phyloP scores from a whole-genome alignment of 2,888 invertebrate species.

The Drosophila crucigera region DNA sequence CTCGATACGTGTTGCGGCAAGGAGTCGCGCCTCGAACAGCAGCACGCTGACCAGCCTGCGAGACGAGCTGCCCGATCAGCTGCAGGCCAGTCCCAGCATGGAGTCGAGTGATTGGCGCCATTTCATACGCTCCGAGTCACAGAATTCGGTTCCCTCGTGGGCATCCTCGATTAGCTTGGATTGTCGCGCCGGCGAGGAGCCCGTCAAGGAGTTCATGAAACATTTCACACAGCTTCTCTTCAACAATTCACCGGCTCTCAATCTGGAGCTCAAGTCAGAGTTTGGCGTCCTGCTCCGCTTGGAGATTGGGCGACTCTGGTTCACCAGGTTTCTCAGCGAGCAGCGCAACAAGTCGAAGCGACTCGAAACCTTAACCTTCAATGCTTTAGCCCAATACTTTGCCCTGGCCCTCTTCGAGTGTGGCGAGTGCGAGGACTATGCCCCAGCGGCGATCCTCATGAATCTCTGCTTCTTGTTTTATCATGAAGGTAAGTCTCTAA shows the following conservation, averaged over 20 bases:
- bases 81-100: constrained; percentile 86
- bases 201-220: constrained; percentile 89
- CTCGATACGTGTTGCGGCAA: constrained; percentile 72
- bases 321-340: constrained; percentile 89
- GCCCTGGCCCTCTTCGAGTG: constrained; percentile 90
- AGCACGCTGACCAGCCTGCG: constrained; percentile 87
- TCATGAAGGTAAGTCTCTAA: constrained; percentile 87
- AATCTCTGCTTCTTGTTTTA: constrained; percentile 92
- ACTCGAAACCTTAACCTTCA: constrained; percentile 89
- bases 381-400: constrained; percentile 90
- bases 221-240: constrained; percentile 89
- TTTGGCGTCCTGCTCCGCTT: constrained; percentile 89
- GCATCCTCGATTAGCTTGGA: constrained; percentile 88
- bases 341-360: constrained; percentile 88
- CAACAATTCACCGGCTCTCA: constrained; percentile 86
- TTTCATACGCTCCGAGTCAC: constrained; percentile 86
- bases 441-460: constrained; percentile 90
- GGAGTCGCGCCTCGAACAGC: constrained; percentile 85
- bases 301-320: constrained; percentile 89
- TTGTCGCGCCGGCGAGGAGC: constrained; percentile 87
- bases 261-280: constrained; percentile 88
- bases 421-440: constrained; percentile 89
- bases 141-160: constrained; percentile 88
- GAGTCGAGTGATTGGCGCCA: constrained; percentile 86
- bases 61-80: constrained; percentile 86